Percentiles rank a stretch among this genome's conserved stretches.
phyloP scores from a whole-genome alignment of 2,888 invertebrate genomes.

The Sussaba pulchella region DNA sequence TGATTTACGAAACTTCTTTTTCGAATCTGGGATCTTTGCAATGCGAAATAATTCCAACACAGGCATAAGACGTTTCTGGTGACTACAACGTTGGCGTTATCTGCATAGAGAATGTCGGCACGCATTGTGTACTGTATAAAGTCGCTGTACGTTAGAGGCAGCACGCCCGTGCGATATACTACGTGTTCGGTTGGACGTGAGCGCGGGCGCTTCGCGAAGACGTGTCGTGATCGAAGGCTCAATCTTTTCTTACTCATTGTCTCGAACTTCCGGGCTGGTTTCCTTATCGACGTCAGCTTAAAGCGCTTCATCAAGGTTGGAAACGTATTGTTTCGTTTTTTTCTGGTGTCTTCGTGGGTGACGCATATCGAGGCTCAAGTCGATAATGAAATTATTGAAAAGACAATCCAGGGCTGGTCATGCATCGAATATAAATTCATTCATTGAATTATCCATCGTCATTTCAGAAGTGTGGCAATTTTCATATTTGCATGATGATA shows the following conservation, averaged over 20 bases:
- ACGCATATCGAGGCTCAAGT: too few relatives aligned
- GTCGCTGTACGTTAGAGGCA: conserved; percentile 43
- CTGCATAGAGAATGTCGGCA: conserved; percentile 26
- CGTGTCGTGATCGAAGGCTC: conserved; percentile 9
- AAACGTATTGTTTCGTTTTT: conserved; percentile 15
- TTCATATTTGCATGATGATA: too few relatives aligned
- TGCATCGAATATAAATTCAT: too few relatives aligned
- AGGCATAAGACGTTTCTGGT: too few relatives aligned
- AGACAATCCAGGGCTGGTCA: too few relatives aligned
- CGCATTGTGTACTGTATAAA: conserved; percentile 25
- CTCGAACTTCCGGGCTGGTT: not conserved
- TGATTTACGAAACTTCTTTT: not conserved
- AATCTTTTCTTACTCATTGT: conserved; percentile 24
- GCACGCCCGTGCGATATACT: conserved; percentile 55
- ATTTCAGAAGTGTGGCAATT: too few relatives aligned
- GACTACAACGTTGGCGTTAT: conserved; percentile 11
- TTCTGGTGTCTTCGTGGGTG: too few relatives aligned
- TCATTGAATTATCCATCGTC: too few relatives aligned
- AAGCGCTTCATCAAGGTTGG: too few relatives aligned
- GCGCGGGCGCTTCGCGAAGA: conserved; percentile 17
- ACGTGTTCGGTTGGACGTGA: conserved; percentile 42
- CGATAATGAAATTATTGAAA: too few relatives aligned
- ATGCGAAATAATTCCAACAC: too few relatives aligned
- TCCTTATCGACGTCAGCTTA: not conserved
- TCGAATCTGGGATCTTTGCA: too few relatives aligned